phyloP scores from a whole-genome alignment of 2,797 vertebrate species.

The Peromyscus attwateri region DNA sequence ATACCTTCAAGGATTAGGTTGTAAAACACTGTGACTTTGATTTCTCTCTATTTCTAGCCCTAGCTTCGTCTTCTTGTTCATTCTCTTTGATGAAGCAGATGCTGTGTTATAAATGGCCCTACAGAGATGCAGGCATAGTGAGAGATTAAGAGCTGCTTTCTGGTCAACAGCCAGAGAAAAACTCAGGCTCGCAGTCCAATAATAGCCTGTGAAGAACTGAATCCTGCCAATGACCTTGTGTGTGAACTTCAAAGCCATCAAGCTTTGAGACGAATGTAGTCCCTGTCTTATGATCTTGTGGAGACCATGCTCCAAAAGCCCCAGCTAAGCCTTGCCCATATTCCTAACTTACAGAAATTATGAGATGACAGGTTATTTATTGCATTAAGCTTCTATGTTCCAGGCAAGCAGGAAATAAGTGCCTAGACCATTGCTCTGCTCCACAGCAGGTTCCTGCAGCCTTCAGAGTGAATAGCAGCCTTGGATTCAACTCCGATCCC shows the following conservation, averaged over 20 bases:
- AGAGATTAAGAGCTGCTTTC: constrained; percentile 5
- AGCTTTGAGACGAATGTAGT: background rate
- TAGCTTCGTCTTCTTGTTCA: background rate
- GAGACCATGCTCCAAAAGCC: background rate
- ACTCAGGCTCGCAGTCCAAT: background rate
- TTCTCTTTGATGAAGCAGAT: constrained; percentile 34
- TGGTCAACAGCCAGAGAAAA: constrained; percentile 15
- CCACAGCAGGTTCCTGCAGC: background rate
- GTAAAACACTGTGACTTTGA: background rate
- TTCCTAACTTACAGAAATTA: constrained; percentile 23
- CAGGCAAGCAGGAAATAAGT: background rate
- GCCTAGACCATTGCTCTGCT: constrained; percentile 8
- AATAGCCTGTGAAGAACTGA: constrained; percentile 31
- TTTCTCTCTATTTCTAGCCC: background rate
- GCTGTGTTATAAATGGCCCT: constrained; percentile 26
- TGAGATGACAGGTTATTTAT: constrained; percentile 35
- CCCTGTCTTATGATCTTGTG: background rate
- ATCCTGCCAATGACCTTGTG: background rate
- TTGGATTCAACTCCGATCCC: constrained; percentile 41
- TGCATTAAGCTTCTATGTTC: constrained; percentile 38
- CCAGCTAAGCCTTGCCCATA: background rate
- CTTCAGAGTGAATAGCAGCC: constrained; percentile 17
- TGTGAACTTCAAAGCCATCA: constrained; percentile 20
- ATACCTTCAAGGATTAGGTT: background rate
- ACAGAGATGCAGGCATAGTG: background rate